phyloP scores from a whole-genome alignment of 2,113 vertebrate species.

The Herpetotheres cachinnans region DNA sequence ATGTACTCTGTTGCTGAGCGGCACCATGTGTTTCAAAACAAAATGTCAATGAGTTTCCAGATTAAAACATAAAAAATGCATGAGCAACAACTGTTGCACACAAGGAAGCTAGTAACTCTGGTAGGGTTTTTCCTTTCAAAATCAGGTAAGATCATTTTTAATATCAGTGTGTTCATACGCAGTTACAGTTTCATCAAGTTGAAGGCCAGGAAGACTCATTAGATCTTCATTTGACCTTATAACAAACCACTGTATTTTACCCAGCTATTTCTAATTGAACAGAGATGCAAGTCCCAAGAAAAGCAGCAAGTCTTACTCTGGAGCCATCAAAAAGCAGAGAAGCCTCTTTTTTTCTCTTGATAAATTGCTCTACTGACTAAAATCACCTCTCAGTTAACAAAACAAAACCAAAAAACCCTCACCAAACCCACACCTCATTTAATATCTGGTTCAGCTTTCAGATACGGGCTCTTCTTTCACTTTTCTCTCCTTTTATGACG shows the following conservation, averaged over 20 bases:
- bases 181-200: not conserved
- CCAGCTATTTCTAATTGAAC: not conserved
- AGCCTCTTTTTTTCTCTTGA: not conserved
- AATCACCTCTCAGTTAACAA: not conserved
- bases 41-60: conserved; percentile 63
- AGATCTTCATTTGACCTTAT: not conserved
- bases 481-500: not conserved
- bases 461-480: not conserved
- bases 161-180: not conserved
- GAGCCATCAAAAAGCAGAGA: not conserved
- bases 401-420: not conserved
- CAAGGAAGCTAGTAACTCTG: not conserved
- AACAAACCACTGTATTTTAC: not conserved
- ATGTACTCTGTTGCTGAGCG: not conserved
- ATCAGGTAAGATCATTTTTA: not conserved
- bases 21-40: not conserved
- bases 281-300: not conserved
- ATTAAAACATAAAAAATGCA: conserved; percentile 67
- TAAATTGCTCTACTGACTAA: not conserved
- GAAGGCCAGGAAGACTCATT: not conserved
- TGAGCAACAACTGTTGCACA: conserved; percentile 28
- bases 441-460: not conserved
- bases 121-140: not conserved
- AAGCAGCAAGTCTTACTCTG: not conserved
- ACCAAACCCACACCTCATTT: not conserved